These are phyloP conservation scores for Phortica magna DNA, from an alignment of 2,888 invertebrate species.

Conservation along the genomic window DNA sequence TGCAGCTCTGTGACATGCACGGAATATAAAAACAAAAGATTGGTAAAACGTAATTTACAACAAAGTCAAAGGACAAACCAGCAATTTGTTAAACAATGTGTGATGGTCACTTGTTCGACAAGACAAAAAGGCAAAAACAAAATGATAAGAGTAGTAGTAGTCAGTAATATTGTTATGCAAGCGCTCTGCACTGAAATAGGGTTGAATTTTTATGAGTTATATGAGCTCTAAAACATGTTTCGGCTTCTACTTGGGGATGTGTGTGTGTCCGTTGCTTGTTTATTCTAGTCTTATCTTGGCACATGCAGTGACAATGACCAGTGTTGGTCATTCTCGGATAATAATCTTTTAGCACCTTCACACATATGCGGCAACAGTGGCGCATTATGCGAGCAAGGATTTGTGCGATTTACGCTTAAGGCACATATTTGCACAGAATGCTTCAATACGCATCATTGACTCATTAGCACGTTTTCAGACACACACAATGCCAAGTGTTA, in stretches of 20 bases:
- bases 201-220: slow-evolving; percentile 29
- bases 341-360: background rate
- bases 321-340: slow-evolving; percentile 17
- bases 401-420: background rate
- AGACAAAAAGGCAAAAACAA: background rate
- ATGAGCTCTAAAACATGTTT: background rate
- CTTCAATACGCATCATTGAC: background rate
- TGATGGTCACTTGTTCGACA: slow-evolving; percentile 4
- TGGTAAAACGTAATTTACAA: background rate
- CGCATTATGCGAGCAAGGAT: background rate
- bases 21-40: background rate
- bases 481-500: background rate
- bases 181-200: background rate
- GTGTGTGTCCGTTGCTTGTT: background rate
- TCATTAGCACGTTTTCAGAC: background rate
- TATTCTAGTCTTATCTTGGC: slow-evolving; percentile 9
- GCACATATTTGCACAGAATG: background rate
- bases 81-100: slow-evolving; percentile 32
- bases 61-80: background rate
- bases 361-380: background rate
- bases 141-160: background rate
- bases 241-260: background rate
- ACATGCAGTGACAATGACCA: background rate
- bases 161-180: background rate
- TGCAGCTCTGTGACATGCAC: too few relatives aligned